These are phyloP conservation scores for Penaeus chinensis DNA, from an alignment of 1,140 invertebrate genomes.

Conservation along the genomic window DNA sequence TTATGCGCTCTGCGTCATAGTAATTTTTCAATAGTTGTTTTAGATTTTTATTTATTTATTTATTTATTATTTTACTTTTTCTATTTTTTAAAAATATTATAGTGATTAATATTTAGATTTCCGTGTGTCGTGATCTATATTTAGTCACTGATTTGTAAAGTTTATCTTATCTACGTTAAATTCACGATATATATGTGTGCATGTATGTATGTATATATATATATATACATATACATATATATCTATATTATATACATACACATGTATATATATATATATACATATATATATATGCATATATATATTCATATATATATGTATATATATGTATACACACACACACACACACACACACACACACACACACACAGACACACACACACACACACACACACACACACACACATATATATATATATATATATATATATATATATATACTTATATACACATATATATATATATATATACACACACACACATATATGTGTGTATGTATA, in stretches of 20 bases:
- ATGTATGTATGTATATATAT: too few species aligned
- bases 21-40: too few species aligned
- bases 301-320: not conserved
- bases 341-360: not conserved
- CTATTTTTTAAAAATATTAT: too few species aligned
- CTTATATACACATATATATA: not conserved
- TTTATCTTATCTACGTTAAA: too few species aligned
- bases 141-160: too few species aligned
- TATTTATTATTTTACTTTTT: too few species aligned
- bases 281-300: not conserved
- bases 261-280: constrained; percentile 15
- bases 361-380: not conserved
- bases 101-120: too few species aligned
- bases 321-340: not conserved
- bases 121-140: too few species aligned
- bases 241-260: constrained; percentile 8
- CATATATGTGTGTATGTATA: not conserved
- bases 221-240: not conserved
- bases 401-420: constrained; percentile 11
- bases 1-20: too few species aligned
- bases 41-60: too few species aligned
- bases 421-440: not conserved
- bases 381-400: not conserved
- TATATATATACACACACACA: not conserved
- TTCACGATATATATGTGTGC: too few species aligned